Base-by-base conservation (phyloP, 2,113 vertebrate species). In the Sterrhoptilus dennistouni region DNA sequence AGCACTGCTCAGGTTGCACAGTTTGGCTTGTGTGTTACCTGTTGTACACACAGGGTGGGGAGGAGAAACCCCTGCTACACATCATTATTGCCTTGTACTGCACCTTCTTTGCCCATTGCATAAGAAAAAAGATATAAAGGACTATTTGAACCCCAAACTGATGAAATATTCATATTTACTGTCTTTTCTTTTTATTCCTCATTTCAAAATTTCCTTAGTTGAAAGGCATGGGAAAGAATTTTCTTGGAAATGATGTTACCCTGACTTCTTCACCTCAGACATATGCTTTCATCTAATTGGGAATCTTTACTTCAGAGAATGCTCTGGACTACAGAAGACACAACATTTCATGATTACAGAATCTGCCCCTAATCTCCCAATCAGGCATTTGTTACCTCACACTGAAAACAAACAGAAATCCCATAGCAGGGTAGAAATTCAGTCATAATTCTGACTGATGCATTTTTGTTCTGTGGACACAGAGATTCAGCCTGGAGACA, bases 331-430 rank as follows among this genome's bases (percentile, higher is more conserved):
- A 38, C 18, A 56, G 74, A 63, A 93, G 54, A 56, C 52, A 68
- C 29, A 87, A 12, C 31, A 35, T 68, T 7, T 78, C 44, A 52
- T 12, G 33, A 90, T 74, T 92, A 42, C n/a, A 89, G 57, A 86
- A 65, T 45, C 44, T 9, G 13, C 88, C 89, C 71, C 54, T 93
- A 89, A 96, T 97, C 90, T 97, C 77, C 88, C 94, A 94, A 90
- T 89, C 63, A 69, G 77, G 38, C 42, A 82, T 89, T 94, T 74
- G 49, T 91, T 94, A 78, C 81, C 47, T 91, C 76, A 52, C 65
- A 44, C 64, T 69, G 68, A 92, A 96, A 97, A 31, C 78, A 81
- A 94, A 89, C 52, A 91, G 66, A 94, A 97, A 96, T 96, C 61
- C 84, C 69, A 61, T 63, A 91, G 90, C 35, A 29, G 76, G 76